A percentile compares a stretch with the other conserved stretches of the same genome.
Evolutionary conservation across 2,888 invertebrate genomes (phyloP).

Genomic region (Nematopogon swammerdamellus): DNA sequence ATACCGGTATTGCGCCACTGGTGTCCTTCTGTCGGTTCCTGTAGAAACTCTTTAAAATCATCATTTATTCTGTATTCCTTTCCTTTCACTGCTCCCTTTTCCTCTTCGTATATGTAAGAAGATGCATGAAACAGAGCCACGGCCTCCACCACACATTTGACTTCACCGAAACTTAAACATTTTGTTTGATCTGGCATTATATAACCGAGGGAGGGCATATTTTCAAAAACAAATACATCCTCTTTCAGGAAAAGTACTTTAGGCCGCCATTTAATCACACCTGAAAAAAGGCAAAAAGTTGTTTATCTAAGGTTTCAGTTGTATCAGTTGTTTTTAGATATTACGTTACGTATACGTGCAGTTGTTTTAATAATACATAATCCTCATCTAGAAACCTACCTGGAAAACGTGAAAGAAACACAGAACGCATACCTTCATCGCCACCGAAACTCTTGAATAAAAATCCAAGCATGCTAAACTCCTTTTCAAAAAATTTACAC

Average conservation of each 20-base stretch:
- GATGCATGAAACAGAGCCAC: conserved; percentile 50
- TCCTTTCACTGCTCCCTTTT: conserved; percentile 24
- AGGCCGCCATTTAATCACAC: conserved; percentile 30
- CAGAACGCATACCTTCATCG: conserved; percentile 28
- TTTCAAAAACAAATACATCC: conserved; percentile 40
- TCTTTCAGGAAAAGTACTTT: conserved; percentile 23
- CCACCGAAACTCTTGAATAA: conserved; percentile 28
- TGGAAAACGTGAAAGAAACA: too few species aligned
- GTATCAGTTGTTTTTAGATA: too few species aligned
- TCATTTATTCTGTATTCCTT: conserved; percentile 36
- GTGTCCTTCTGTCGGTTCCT: conserved; percentile 21
- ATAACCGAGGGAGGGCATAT: conserved; percentile 29
- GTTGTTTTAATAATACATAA: too few species aligned
- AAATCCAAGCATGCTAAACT: conserved; percentile 28
- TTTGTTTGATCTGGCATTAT: conserved; percentile 24
- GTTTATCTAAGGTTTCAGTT: background rate
- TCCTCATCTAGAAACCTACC: too few species aligned
- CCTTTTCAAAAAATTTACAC: conserved; percentile 30
- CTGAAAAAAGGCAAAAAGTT: conserved; percentile 16
- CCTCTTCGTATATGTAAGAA: conserved; percentile 42
- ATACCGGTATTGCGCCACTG: conserved; percentile 34
- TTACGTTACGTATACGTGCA: too few species aligned
- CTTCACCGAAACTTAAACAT: conserved; percentile 30
- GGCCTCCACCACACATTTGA: conserved; percentile 32
- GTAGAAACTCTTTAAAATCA: conserved; percentile 26